These are phyloP conservation scores for Spheniscus humboldti DNA, from an alignment of 2,797 vertebrate genomes.

Conservation along the genomic window DNA sequence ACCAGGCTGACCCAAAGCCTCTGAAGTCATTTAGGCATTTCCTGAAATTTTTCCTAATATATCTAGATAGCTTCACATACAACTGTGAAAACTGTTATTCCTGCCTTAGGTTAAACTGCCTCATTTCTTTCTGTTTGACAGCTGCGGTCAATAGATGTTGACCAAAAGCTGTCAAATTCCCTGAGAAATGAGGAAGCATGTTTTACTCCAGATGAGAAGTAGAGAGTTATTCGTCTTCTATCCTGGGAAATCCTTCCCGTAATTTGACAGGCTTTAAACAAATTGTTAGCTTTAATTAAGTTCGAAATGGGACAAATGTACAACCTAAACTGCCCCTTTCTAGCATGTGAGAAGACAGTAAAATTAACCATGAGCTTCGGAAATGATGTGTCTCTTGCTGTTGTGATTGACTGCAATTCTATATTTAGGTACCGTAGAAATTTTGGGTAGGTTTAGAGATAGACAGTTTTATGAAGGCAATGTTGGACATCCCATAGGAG, in stretches of 20 bases:
- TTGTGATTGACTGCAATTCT: constrained; percentile 14
- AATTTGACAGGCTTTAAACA: constrained; percentile 59
- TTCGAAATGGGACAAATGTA: constrained; percentile 51
- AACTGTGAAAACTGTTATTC: not conserved
- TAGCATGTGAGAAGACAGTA: constrained; percentile 1
- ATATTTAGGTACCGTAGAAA: not conserved
- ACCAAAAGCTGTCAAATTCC: constrained; percentile 52
- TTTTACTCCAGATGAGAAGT: constrained; percentile 9
- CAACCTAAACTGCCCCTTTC: constrained; percentile 3
- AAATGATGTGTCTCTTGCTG: not conserved
- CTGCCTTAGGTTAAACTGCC: constrained; percentile 39
- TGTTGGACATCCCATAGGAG: not conserved
- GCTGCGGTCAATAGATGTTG: constrained; percentile 50
- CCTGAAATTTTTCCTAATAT: not conserved
- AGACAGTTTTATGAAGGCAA: not conserved
- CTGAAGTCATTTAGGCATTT: constrained; percentile 10
- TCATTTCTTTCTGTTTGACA: constrained; percentile 47
- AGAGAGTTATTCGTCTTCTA: constrained; percentile 5
- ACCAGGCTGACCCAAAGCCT: not conserved
- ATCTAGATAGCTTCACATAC: not conserved
- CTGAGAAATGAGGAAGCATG: constrained; percentile 32
- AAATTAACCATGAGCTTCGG: constrained; percentile 13
- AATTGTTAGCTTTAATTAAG: constrained; percentile 59
- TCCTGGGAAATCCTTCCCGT: constrained; percentile 29
- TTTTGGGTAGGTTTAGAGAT: not conserved